Conservation (phyloP, 2,888 invertebrate genomes). For the Melipona bicolor region DNA sequence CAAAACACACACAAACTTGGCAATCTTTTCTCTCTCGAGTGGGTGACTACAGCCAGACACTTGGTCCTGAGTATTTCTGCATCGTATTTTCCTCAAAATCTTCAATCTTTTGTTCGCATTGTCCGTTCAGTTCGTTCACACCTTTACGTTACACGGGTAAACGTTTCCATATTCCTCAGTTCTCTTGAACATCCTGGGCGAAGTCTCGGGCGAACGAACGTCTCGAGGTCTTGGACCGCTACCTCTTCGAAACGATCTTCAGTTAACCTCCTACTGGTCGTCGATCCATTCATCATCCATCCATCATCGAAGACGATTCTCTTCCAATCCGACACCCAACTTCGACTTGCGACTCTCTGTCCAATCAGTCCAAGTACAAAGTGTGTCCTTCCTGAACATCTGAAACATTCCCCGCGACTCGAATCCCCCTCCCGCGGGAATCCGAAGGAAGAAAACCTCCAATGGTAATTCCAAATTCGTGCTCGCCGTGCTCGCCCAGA, state of each 20-base stretch:
- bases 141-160: constrained; percentile 40
- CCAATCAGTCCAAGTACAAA: not conserved
- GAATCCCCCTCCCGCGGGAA: not conserved
- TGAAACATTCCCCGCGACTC: not conserved
- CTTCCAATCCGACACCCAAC: not conserved
- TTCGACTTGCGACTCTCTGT: not conserved
- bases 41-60: constrained; percentile 83
- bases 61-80: constrained; percentile 84
- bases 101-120: constrained; percentile 26
- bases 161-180: not conserved
- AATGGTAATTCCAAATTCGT: not conserved
- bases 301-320: not conserved
- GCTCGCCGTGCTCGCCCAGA: not conserved
- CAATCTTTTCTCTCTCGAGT: constrained; percentile 67
- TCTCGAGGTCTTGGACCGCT: constrained; percentile 38
- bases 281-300: not conserved
- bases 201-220: constrained; percentile 52
- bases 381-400: not conserved
- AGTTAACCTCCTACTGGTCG: not conserved
- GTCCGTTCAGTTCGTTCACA: constrained; percentile 22
- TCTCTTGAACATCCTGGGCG: constrained; percentile 53
- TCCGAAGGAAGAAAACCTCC: not conserved
- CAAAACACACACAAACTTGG: constrained; percentile 25
- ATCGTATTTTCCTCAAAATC: constrained; percentile 63
- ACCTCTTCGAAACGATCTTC: constrained; percentile 14